Evolutionary conservation across 64 coral and sea anemone genomes (phyloP).

Genomic region (Montipora sp.): DNA sequence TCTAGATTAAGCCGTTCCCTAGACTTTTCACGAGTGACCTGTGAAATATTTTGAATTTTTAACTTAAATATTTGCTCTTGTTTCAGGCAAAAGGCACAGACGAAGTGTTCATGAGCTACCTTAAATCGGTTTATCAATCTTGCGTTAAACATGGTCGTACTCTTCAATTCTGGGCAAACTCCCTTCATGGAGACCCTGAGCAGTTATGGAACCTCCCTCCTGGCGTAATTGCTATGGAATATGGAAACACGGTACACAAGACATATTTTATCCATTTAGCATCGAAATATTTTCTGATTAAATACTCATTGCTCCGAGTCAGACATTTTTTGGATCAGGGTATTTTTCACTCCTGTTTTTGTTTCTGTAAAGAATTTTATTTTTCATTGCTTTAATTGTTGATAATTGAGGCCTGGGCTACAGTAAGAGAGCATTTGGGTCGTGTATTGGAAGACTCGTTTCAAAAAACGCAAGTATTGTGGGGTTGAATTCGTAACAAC

Average conservation of each 20-base stretch:
- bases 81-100: constrained; percentile 71
- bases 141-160: constrained; percentile 69
- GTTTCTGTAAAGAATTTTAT: not conserved
- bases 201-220: constrained; percentile 76
- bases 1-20: not conserved
- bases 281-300: no score
- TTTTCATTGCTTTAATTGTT: not conserved
- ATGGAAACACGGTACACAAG: constrained; percentile 70
- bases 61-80: not conserved
- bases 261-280: no score
- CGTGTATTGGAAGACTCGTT: no score
- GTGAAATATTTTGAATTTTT: no score
- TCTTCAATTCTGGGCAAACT: constrained; percentile 92
- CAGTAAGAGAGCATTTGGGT: no score
- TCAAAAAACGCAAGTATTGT: no score
- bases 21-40: not conserved
- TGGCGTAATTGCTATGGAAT: constrained; percentile 95
- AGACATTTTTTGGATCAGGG: no score
- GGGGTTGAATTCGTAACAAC: no score
- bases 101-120: constrained; percentile 73
- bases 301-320: no score
- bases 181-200: constrained; percentile 81
- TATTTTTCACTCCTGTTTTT: no score
- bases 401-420: no score
- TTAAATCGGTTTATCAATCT: constrained; percentile 60